Evolutionary conservation across 2,113 vertebrate species (phyloP).

Genomic region (Callipepla californica): DNA sequence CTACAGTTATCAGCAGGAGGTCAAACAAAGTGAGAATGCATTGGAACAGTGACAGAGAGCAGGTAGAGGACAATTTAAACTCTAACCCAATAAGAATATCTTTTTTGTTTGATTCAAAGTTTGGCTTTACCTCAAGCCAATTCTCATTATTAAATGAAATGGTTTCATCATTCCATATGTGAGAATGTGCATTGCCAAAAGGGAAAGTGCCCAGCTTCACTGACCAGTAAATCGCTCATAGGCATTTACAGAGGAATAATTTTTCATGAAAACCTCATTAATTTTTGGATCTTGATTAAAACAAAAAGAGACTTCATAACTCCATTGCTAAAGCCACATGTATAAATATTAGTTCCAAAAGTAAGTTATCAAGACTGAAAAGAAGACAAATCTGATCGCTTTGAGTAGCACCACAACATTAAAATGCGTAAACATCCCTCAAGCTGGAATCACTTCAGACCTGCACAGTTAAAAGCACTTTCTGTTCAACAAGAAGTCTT

Average conservation of each 20-base stretch:
- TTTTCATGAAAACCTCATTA: neutral
- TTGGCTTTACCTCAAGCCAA: conserved; percentile 20
- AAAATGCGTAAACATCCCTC: conserved; percentile 46
- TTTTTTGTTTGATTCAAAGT: neutral
- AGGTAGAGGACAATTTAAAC: neutral
- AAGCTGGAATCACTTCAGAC: conserved; percentile 27
- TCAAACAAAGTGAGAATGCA: neutral
- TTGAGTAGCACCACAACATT: conserved; percentile 25
- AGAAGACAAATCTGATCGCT: conserved; percentile 5
- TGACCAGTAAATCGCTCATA: conserved; percentile 2
- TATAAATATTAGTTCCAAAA: neutral
- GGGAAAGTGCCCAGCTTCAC: neutral
- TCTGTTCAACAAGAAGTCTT: neutral
- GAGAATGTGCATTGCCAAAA: conserved; percentile 11
- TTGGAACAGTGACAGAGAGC: neutral
- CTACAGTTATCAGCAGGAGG: neutral
- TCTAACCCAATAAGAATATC: neutral
- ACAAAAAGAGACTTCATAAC: neutral
- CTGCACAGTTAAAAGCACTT: neutral
- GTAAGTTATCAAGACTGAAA: conserved; percentile 25
- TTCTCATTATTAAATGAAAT: conserved; percentile 57
- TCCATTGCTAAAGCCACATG: neutral
- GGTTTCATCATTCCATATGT: conserved; percentile 7
- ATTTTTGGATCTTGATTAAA: neutral
- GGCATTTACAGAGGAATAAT: neutral